Base-by-base conservation (phyloP, 2,113 vertebrate species). In the Callopanchax toddi region DNA sequence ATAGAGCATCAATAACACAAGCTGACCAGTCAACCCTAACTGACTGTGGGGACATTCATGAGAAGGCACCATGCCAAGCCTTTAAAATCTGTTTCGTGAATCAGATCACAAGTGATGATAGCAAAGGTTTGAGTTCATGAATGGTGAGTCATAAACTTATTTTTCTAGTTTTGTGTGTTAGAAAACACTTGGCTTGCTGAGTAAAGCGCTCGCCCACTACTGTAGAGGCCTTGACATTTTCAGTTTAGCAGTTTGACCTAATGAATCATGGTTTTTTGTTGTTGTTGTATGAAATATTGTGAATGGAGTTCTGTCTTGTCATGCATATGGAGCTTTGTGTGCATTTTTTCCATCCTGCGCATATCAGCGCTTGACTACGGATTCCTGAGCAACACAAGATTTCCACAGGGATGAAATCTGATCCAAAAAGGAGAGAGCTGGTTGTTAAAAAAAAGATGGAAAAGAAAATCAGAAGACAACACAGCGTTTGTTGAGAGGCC, bases 1-100 rank as follows among this genome's bases (percentile, higher is more conserved):
- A 45, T 18, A 76, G 67, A 74, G 71, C 52, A 72, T 81, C 85
- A 79, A 3, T 18, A 43, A 57, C 69, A 69, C 22, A 64, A n/a
- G 55, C 61, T 71, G 68, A 76, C 64, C 63, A 73, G 53, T 32
- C 36, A 36, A 69, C 23, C 55, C 40, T 26, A 48, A 37, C 56
- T 45, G 58, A 20, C 44, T 52, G n/a, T n/a, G 22, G 23, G 39
- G 43, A 51, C 22, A 61, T 58, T 52, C 54, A 50, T 32, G 12
- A 8, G 25, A 7, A 32, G 25, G 48, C 18, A 54, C 46, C 34
- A 49, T 44, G 16, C 42, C 17, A 18, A 36, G 40, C 20, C 13
- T 17, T 57, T 25, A 36, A 57, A 61, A 46, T 52, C 44, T 62
- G 34, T 36, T 54, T 45, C 62, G 25, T 62, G 37, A 64, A 40